Evolutionary conservation across 2,113 vertebrate genomes (phyloP), one percentile per base, ranked within the genome.

Genomic region (Dolichotis patagonum): DNA sequence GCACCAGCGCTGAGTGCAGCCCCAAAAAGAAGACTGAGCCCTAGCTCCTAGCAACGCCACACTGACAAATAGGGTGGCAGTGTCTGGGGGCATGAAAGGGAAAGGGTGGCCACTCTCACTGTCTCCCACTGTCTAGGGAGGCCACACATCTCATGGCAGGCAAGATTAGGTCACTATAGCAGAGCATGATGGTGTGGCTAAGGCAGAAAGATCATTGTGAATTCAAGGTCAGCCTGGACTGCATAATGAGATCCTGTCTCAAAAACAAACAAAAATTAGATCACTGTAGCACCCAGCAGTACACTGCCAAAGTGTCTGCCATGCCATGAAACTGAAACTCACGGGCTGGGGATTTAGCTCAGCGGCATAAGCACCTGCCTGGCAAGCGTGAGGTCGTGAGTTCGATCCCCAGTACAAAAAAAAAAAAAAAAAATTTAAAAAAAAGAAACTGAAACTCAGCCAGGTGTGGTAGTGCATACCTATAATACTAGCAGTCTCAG

Each of bases 1-100:
- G 98, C 95, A 99, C 99, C 97, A 99, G 91, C 0, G 98, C 99
- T 14, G 99, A 99, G 82, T 98, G 97, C 46, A 99, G 98, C 90
- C 99, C 99, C 3, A 96, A 98, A 0, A 98, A 98, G 75, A 97
- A 98, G 95, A 81, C 96, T 98, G 0, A 97, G 97, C 5, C 98
- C 65, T 30, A 97, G 92, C 86, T 95, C 65, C 95, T 97, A 49
- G 98, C 98, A 84, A 98, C 98, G 0, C 96, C 93, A 12, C 99
- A 20, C 98, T 83, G 38, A 99, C 98, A 97, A 98, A 99, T 95
- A 98, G 98, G 73, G 98, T 99, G 84, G 98, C 99, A 35, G 98
- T 99, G 93, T 99, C 99, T 99, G 84, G 0, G 62, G 26, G 49
- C 0, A 54, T 5, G 30, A 26, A 17, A 1, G 30, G 12, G 11